Conservation (phyloP, 2,113 vertebrate species). For the Bagarius yarrelli region DNA sequence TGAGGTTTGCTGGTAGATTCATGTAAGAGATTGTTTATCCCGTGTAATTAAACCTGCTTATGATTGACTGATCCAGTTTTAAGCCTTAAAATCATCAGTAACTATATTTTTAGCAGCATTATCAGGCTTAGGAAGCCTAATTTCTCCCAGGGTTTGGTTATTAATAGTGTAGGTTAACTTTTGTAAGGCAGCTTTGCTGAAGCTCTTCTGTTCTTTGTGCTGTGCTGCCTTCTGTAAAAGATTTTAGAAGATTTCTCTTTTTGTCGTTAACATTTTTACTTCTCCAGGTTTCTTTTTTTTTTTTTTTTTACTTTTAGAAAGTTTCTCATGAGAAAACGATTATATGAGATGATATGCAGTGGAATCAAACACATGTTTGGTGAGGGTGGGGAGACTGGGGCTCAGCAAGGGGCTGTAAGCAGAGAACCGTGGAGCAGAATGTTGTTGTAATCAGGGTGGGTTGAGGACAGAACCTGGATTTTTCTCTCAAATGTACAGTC, state of each 20-base stretch:
- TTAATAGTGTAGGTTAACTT: not conserved
- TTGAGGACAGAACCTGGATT: conserved; percentile 8
- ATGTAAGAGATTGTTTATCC: not conserved
- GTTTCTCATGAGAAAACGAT: not conserved
- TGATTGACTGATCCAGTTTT: too few relatives aligned
- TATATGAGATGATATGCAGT: conserved; percentile 3
- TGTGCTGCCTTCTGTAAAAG: not conserved
- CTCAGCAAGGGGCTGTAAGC: conserved; percentile 18
- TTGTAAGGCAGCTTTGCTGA: not conserved
- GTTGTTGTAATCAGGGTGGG: conserved; percentile 30
- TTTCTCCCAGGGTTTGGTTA: conserved; percentile 13
- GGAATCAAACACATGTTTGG: conserved; percentile 32
- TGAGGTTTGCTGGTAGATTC: not conserved
- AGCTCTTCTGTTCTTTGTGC: conserved; percentile 7
- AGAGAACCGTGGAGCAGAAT: not conserved
- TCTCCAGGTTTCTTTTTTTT: not conserved
- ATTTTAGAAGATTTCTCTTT: not conserved
- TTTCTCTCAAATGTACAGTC: not conserved
- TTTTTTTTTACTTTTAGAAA: not conserved
- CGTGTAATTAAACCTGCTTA: not conserved
- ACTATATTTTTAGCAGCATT: conserved; percentile 29
- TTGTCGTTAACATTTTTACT: not conserved
- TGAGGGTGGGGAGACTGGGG: conserved; percentile 16
- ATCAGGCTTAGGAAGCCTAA: conserved; percentile 11
- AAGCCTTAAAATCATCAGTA: not conserved